Conservation (phyloP, 2,888 invertebrate genomes). For the Galerucella nymphaeae region DNA sequence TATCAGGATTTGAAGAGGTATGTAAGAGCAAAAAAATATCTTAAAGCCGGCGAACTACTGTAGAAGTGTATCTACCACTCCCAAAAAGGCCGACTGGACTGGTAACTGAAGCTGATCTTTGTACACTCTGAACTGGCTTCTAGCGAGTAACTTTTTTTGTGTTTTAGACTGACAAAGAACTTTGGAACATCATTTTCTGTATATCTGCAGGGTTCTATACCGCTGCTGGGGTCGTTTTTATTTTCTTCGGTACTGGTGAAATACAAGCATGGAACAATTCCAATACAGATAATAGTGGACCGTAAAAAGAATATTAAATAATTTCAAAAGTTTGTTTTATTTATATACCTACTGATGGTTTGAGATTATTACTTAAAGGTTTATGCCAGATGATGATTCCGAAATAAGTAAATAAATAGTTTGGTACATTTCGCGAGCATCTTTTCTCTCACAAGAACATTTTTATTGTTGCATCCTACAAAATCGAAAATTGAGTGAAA, state of each 20-base stretch:
- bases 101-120: too few relatives aligned
- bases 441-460: background rate
- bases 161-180: slow-evolving; percentile 71
- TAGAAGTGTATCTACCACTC: too few relatives aligned
- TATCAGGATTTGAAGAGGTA: slow-evolving; percentile 40
- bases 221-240: slow-evolving; percentile 75
- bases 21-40: background rate
- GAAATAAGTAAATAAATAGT: too few relatives aligned
- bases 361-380: too few relatives aligned
- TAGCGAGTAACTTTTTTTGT: background rate
- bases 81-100: too few relatives aligned
- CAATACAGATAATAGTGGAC: background rate
- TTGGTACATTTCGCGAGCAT: too few relatives aligned
- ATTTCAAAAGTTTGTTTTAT: background rate
- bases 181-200: slow-evolving; percentile 83
- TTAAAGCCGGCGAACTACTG: too few relatives aligned
- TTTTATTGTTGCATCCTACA: background rate
- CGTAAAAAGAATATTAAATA: background rate
- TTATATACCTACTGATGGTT: background rate
- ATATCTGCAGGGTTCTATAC: slow-evolving; percentile 79
- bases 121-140: too few relatives aligned
- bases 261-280: slow-evolving; percentile 72
- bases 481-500: background rate
- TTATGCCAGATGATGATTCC: too few relatives aligned
- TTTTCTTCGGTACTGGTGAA: slow-evolving; percentile 75